Percentiles rank a stretch among this genome's conserved stretches.
These are phyloP conservation scores for Didymodactylos carnosus DNA, from an alignment of 2,888 invertebrate species.

Conservation along the genomic window DNA sequence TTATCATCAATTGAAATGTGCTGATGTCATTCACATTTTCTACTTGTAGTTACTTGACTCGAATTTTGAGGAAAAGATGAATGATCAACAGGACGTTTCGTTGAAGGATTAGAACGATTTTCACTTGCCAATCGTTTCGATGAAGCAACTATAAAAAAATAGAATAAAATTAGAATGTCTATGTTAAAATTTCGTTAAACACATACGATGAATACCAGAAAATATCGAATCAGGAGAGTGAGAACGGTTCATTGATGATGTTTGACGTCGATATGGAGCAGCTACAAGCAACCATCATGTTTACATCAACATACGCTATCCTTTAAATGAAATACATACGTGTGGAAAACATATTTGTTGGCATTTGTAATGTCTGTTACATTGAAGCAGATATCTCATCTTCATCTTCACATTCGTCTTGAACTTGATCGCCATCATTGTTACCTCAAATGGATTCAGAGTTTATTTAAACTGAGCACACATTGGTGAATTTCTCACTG, in stretches of 20 bases:
- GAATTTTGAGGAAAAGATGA: neutral
- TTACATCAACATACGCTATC: neutral
- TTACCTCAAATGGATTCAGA: neutral
- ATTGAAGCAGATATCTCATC: neutral
- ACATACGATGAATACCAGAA: neutral
- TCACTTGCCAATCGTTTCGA: neutral
- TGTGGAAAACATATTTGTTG: neutral
- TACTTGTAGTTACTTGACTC: neutral
- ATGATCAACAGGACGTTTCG: neutral
- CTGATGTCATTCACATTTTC: neutral
- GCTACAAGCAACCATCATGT: neutral
- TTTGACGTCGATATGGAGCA: neutral
- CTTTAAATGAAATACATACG: neutral
- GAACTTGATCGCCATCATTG: neutral
- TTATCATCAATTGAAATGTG: neutral
- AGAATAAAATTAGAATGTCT: neutral
- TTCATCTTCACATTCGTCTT: too few species aligned
- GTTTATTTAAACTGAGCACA: neutral
- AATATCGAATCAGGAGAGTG: neutral
- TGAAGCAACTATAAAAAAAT: neutral
- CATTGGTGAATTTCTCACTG: neutral
- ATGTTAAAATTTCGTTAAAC: neutral
- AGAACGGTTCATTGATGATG: neutral
- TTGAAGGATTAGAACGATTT: neutral
- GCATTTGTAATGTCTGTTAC: neutral